Base-by-base conservation (phyloP, 2,888 invertebrate genomes). In the Cyaniris semiargus region DNA sequence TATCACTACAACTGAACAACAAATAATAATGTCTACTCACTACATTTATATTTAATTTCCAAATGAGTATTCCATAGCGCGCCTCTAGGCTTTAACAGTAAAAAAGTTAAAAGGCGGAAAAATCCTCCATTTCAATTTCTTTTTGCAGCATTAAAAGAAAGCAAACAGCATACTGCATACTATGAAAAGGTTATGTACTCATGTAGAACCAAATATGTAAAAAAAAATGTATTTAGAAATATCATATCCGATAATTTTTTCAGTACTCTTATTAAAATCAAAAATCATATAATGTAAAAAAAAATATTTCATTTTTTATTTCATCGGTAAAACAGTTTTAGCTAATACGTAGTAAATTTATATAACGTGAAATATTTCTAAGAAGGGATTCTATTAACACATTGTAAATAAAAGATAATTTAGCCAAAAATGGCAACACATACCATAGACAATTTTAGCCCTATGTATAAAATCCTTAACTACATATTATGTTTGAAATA, bases 401-500 rank as follows among this genome's bases (percentile, higher is more conserved):
- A 71, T 71, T 77, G 74, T 74, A 77, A 75, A 70, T 75, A 27
- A 75, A 75, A 44, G 74, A 31, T 23, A 71, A 38, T 38, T 77
- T 44, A 58, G 72, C 31, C 27, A 77, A 70, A 66, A 60, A 34
- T 60, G 66, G 66, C 77, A 72, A 77, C 72, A 27, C 13, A 66
- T 66, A 27, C 66, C 66, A 75, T 75, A 58, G 34, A 77, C 60
- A 75, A 75, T 75, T 74, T 76, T 76, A 78, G 74, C 21, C 27
- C 53, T 74, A 56, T 74, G 70, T 75, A 76, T 70, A 78, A 76
- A 76, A 70, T 76, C 44, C 38, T 48, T 60, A 78, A 76, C 74
- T 78, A 80, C 75, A 78, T 78, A 78, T 79, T 8, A 77, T 70
- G 76, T 76, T 77, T 48, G 77, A 76, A 72, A 78, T 53, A 76